These are phyloP conservation scores for Vulpes vulpes DNA, from an alignment of 2,113 vertebrate genomes.

Conservation along the genomic window DNA sequence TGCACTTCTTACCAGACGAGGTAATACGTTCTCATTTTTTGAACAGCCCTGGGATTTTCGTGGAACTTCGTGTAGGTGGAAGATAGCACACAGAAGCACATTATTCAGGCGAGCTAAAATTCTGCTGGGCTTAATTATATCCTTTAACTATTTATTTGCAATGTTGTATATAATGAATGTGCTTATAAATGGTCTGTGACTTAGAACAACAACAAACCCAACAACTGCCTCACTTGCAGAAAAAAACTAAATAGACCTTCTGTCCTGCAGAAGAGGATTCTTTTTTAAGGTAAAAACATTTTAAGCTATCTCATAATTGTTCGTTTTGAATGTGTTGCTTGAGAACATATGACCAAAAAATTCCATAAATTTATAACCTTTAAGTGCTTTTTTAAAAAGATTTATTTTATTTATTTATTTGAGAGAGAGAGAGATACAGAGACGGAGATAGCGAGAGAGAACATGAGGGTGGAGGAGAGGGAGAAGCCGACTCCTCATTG, in stretches of 20 bases:
- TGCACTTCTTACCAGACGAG: constrained; percentile 16
- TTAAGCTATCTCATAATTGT: constrained; percentile 12
- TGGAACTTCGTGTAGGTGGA: constrained; percentile 13
- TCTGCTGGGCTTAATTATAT: constrained; percentile 37
- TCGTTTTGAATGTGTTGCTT: constrained; percentile 48
- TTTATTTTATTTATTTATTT: no score
- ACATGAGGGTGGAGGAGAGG: no score
- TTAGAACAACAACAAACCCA: neutral
- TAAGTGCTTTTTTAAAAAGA: neutral
- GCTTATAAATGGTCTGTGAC: neutral
- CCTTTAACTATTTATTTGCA: constrained; percentile 1
- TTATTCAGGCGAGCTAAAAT: constrained; percentile 12
- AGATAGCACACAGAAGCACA: neutral
- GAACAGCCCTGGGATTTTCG: neutral
- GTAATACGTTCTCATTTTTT: neutral
- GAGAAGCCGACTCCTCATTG: no score
- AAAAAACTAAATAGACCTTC: neutral
- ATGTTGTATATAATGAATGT: neutral
- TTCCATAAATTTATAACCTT: neutral
- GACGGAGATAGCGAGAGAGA: no score
- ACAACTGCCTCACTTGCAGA: neutral
- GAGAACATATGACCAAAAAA: constrained; percentile 2
- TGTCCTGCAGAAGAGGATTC: neutral
- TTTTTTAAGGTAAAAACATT: constrained; percentile 22
- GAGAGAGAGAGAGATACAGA: no score